A percentile compares a stretch with the other conserved stretches of the same genome.
Evolutionary conservation across 2,888 invertebrate species (phyloP).

Genomic region (Calliopum simillimum): DNA sequence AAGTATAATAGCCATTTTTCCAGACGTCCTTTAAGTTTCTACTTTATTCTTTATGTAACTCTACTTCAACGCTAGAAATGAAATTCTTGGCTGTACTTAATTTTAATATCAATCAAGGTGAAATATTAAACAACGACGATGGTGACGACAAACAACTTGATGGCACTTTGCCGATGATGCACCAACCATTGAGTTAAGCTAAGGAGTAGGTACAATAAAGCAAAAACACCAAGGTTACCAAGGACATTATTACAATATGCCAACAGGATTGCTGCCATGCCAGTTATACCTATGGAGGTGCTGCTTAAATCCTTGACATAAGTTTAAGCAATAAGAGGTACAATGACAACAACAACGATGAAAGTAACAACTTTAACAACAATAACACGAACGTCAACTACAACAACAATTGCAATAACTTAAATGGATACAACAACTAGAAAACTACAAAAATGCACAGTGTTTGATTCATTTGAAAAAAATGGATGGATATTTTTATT

Average conservation of each 20-base stretch:
- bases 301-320: not conserved
- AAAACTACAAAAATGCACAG: too few species aligned
- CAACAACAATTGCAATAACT: too few species aligned
- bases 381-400: not conserved
- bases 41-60: constrained; percentile 53
- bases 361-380: constrained; percentile 25
- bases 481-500: not conserved
- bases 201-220: too few species aligned
- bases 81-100: constrained; percentile 51
- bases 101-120: constrained; percentile 57
- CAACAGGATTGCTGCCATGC: not conserved
- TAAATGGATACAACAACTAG: too few species aligned
- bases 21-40: constrained; percentile 27
- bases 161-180: too few species aligned
- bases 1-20: too few species aligned
- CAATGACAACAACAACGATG: not conserved
- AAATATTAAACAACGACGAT: constrained; percentile 53
- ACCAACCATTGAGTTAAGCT: too few species aligned
- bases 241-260: constrained; percentile 22
- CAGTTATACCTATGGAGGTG: not conserved
- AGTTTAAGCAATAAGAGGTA: constrained; percentile 3
- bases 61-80: constrained; percentile 52
- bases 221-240: constrained; percentile 17
- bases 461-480: too few species aligned
- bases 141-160: not conserved